Conservation (phyloP, 2,888 invertebrate species). For the Drosophila kuntzei region DNA sequence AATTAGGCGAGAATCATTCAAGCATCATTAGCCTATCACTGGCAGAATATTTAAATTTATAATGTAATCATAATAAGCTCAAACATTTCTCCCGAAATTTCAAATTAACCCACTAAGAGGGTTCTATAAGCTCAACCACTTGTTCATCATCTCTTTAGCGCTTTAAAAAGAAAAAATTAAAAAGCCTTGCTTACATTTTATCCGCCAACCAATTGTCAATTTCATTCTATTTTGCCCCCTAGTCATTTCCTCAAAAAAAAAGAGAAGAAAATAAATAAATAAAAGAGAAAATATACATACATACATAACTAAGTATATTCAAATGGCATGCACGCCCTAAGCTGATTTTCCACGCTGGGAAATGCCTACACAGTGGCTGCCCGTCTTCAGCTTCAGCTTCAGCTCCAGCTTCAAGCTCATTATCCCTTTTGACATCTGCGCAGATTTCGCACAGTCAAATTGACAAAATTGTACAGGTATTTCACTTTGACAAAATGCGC, state of each 20-base stretch:
- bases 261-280: constrained; percentile 16
- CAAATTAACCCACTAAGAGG: constrained; percentile 42
- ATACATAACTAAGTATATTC: constrained; percentile 52
- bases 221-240: constrained; percentile 42
- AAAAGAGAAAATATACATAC: constrained; percentile 20
- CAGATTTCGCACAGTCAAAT: constrained; percentile 56
- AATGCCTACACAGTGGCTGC: constrained; percentile 31
- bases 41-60: constrained; percentile 26
- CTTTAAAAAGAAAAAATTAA: constrained; percentile 39
- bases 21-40: constrained; percentile 22
- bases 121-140: constrained; percentile 28
- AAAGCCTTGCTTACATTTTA: constrained; percentile 22
- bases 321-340: constrained; percentile 76
- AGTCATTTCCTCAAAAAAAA: constrained; percentile 16
- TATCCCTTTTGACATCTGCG: constrained; percentile 74
- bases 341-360: constrained; percentile 67
- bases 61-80: constrained; percentile 51
- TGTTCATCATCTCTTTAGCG: constrained; percentile 28
- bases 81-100: constrained; percentile 27
- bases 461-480: constrained; percentile 51
- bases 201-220: constrained; percentile 56
- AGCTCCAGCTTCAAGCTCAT: constrained; percentile 50
- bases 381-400: constrained; percentile 10
- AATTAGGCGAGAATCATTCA: neutral
- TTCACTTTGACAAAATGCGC: constrained; percentile 40